These are phyloP conservation scores for Sinelater perroti DNA, from an alignment of 2,888 invertebrate genomes.

Conservation along the genomic window DNA sequence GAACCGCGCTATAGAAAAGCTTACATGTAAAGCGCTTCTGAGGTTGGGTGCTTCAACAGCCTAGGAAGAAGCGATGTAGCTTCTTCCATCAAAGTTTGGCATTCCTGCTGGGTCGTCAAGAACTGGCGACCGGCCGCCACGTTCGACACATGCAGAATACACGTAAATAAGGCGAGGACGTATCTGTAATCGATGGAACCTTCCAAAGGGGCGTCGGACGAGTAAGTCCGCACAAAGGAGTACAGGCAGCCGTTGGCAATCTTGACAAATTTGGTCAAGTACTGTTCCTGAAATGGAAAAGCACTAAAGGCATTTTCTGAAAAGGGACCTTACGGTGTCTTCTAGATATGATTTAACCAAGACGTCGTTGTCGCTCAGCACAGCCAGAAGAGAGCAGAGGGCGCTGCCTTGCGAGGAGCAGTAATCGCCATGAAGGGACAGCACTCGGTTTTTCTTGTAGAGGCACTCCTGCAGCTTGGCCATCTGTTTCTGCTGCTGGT, in stretches of 20 bases:
- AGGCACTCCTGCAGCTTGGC: slow-evolving; percentile 24
- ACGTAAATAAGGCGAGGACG: slow-evolving; percentile 15
- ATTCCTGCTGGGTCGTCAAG: slow-evolving; percentile 9
- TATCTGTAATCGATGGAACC: slow-evolving; percentile 27
- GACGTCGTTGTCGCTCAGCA: slow-evolving; percentile 9
- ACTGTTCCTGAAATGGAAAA: slow-evolving; percentile 6
- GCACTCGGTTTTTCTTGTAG: slow-evolving; percentile 7
- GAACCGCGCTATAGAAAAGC: not conserved
- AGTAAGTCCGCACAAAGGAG: slow-evolving; percentile 20
- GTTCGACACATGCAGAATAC: slow-evolving; percentile 6
- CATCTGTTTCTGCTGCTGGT: slow-evolving; percentile 21
- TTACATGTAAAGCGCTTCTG: slow-evolving; percentile 16
- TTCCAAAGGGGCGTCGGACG: slow-evolving; percentile 13
- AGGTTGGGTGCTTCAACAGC: slow-evolving; percentile 6
- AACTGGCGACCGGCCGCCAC: slow-evolving; percentile 6
- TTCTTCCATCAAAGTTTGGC: slow-evolving; percentile 12
- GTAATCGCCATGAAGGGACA: slow-evolving; percentile 23
- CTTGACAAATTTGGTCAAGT: slow-evolving; percentile 19
- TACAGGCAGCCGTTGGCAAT: slow-evolving; percentile 24
- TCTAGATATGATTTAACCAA: slow-evolving; percentile 12
- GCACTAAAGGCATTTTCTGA: not conserved
- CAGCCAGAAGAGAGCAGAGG: slow-evolving; percentile 13
- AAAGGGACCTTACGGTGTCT: slow-evolving; percentile 2
- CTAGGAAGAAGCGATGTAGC: slow-evolving; percentile 5
- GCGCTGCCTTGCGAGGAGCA: slow-evolving; percentile 26